These are phyloP conservation scores for Aphaenogaster floridana DNA, from an alignment of 1,140 invertebrate species.

Conservation along the genomic window DNA sequence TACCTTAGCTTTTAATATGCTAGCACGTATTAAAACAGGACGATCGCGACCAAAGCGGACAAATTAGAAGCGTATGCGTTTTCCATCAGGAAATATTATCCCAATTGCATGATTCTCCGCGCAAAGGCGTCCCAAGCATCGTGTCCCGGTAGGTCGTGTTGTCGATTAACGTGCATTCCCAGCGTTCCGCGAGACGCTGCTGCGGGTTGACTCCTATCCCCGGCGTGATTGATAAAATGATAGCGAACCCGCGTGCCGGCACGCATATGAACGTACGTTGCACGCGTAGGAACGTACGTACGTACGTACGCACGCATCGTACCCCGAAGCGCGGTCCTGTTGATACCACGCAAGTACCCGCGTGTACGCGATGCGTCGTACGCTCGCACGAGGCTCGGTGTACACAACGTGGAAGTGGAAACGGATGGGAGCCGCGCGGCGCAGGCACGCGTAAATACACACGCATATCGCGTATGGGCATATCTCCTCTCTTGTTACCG, in stretches of 20 bases:
- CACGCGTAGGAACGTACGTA: conserved; percentile 12
- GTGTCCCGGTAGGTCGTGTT: conserved; percentile 12
- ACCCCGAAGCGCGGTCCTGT: neutral
- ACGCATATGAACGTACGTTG: conserved; percentile 25
- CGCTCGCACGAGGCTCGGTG: neutral
- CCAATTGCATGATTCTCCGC: neutral
- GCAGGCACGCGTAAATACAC: conserved; percentile 30
- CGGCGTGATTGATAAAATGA: conserved; percentile 76
- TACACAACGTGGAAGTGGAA: conserved; percentile 8
- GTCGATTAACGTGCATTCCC: conserved; percentile 74
- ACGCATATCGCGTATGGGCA: conserved; percentile 33
- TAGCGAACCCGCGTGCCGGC: conserved; percentile 64
- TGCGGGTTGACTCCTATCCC: conserved; percentile 57
- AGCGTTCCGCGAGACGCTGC: conserved; percentile 3
- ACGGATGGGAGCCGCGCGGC: conserved; percentile 21
- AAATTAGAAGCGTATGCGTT: neutral
- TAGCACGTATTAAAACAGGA: neutral
- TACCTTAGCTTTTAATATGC: neutral
- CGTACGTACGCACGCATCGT: neutral
- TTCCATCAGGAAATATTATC: neutral
- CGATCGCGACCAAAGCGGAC: neutral
- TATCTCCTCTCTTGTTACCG: conserved; percentile 69
- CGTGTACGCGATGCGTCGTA: neutral
- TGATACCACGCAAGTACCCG: neutral
- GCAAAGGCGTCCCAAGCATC: neutral